Conservation (phyloP, 2,113 vertebrate species). For the Python bivittatus region DNA sequence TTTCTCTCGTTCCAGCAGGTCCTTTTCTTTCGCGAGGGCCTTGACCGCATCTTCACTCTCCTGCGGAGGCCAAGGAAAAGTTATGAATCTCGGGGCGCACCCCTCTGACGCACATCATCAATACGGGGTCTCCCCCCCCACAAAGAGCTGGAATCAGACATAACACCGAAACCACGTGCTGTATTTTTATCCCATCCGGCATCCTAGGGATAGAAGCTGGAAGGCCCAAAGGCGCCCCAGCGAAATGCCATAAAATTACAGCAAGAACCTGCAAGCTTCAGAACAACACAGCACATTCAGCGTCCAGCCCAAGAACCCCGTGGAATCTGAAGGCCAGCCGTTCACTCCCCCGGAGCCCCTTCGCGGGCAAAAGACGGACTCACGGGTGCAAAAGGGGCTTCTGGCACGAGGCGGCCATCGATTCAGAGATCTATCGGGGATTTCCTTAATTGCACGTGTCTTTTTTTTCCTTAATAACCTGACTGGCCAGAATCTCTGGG, state of each 20-base stretch:
- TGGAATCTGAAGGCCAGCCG: too few species aligned
- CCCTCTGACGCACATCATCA: not conserved
- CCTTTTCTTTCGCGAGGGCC: conserved; percentile 93
- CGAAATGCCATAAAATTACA: not conserved
- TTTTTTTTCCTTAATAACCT: too few species aligned
- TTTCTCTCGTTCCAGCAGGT: conserved; percentile 94
- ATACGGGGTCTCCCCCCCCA: not conserved
- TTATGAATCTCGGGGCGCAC: not conserved
- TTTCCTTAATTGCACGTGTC: too few species aligned
- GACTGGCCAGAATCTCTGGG: too few species aligned
- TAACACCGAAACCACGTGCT: not conserved
- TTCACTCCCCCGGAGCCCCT: too few species aligned
- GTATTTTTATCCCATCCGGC: not conserved
- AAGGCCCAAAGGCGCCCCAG: too few species aligned
- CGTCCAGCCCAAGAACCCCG: too few species aligned
- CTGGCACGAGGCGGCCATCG: too few species aligned
- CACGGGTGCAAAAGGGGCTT: too few species aligned
- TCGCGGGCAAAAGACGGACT: too few species aligned
- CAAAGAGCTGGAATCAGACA: not conserved
- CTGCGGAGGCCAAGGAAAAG: conserved; percentile 57
- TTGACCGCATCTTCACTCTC: conserved; percentile 98
- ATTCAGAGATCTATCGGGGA: too few species aligned
- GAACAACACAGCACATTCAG: too few species aligned
- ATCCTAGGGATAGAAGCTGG: not conserved
- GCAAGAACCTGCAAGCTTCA: not conserved